phyloP scores from a whole-genome alignment of 2,113 vertebrate genomes.

The Symphodus melops region DNA sequence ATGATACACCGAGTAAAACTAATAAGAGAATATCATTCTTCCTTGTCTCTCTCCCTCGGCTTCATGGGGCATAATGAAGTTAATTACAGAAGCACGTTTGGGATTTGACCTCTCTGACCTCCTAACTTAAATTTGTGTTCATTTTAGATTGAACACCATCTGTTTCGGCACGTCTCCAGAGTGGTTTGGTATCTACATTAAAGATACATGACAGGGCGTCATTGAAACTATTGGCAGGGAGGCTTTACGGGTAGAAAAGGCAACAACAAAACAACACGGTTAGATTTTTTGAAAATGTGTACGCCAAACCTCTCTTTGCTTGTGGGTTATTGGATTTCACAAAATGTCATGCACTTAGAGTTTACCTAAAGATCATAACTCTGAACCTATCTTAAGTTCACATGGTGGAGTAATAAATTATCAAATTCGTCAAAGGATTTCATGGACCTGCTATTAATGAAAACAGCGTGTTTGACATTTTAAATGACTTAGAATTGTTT shows the following conservation, averaged over 20 bases:
- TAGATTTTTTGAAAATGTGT: too few species aligned
- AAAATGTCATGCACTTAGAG: too few species aligned
- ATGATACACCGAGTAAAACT: slow-evolving; percentile 45
- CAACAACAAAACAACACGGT: slow-evolving; percentile 9
- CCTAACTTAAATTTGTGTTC: background rate
- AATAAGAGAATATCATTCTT: slow-evolving; percentile 37
- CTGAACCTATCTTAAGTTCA: too few species aligned
- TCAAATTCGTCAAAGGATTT: too few species aligned
- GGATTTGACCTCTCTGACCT: slow-evolving; percentile 13
- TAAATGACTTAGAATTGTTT: too few species aligned
- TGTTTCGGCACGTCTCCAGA: slow-evolving; percentile 3
- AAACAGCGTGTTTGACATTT: too few species aligned
- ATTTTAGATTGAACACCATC: slow-evolving; percentile 24
- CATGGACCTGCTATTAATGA: too few species aligned
- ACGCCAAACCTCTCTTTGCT: too few species aligned
- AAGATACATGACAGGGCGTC: background rate
- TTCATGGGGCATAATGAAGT: slow-evolving; percentile 28
- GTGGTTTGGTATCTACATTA: background rate
- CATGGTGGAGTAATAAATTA: too few species aligned
- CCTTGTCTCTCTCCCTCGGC: slow-evolving; percentile 1
- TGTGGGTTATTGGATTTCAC: too few species aligned
- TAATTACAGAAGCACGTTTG: slow-evolving; percentile 32
- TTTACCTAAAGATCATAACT: too few species aligned
- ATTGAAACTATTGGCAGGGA: background rate
- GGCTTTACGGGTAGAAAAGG: background rate